phyloP scores from a whole-genome alignment of 2,113 vertebrate genomes.

The Raja brachyura region DNA sequence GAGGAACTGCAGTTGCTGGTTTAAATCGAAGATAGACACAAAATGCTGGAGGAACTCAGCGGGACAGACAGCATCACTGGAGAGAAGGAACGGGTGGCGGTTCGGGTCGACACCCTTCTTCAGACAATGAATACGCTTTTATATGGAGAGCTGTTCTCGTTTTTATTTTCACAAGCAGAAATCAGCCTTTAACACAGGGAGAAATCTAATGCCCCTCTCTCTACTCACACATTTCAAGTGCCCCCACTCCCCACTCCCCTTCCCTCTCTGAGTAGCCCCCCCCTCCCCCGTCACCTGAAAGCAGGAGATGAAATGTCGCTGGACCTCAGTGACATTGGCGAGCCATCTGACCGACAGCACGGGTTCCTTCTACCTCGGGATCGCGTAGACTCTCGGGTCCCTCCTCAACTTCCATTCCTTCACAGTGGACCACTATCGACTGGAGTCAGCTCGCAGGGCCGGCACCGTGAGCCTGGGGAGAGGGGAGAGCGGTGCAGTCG shows the following conservation, averaged over 20 bases:
- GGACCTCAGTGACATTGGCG: neutral
- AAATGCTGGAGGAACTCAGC: too few relatives aligned
- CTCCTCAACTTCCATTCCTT: neutral
- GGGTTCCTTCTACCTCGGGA: neutral
- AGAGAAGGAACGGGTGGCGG: too few relatives aligned
- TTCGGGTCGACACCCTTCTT: too few relatives aligned
- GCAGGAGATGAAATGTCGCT: neutral
- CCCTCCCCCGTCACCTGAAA: neutral
- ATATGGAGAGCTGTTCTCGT: neutral
- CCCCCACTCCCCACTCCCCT: neutral
- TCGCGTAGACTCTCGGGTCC: neutral
- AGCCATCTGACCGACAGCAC: neutral
- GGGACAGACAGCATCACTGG: too few relatives aligned
- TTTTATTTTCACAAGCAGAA: neutral
- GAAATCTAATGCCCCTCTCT: neutral
- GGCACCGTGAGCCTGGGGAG: neutral
- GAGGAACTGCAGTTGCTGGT: too few relatives aligned
- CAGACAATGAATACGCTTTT: too few relatives aligned
- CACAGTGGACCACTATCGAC: neutral
- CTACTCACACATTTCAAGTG: conserved; percentile 12
- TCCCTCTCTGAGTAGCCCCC: neutral
- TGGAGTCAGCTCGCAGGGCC: neutral
- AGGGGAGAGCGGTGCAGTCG: neutral
- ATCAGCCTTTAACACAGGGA: neutral
- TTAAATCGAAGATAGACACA: too few relatives aligned